These are phyloP conservation scores for Drosophila willistoni DNA, from an alignment of 1,140 invertebrate genomes.

Conservation along the genomic window DNA sequence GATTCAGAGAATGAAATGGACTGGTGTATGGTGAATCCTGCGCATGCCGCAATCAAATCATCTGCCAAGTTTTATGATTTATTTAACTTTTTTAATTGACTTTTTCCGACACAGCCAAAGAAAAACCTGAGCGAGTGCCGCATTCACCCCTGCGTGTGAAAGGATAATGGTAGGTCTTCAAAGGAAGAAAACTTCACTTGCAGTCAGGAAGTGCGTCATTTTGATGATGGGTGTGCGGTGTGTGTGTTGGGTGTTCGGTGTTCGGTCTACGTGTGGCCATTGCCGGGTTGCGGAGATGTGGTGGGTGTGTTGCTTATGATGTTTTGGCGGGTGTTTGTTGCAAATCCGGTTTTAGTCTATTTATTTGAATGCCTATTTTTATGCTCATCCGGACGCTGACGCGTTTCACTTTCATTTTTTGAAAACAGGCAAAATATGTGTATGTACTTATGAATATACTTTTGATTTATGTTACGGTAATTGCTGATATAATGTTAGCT, in stretches of 20 bases:
- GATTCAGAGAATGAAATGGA: constrained; percentile 1
- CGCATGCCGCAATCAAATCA: constrained; percentile 81
- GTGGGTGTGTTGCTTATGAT: constrained; percentile 15
- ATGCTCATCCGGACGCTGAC: constrained; percentile 63
- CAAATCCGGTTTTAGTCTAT: constrained; percentile 75
- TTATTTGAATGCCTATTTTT: constrained; percentile 79
- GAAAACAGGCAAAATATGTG: constrained; percentile 15
- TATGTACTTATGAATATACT: constrained; percentile 22
- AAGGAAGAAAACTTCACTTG: constrained; percentile 66
- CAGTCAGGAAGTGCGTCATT: constrained; percentile 68
- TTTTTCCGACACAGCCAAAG: constrained; percentile 67
- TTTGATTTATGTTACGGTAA: constrained; percentile 73
- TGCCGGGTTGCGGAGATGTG: constrained; percentile 24
- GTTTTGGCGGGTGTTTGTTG: constrained; percentile 44
- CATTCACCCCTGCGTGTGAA: constrained; percentile 71
- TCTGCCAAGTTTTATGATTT: constrained; percentile 82
- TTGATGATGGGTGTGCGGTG: constrained; percentile 33
- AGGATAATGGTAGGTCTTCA: constrained; percentile 79
- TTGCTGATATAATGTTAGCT: constrained; percentile 32
- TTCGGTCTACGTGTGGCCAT: constrained; percentile 45
- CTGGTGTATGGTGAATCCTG: constrained; percentile 47
- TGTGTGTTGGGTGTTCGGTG: constrained; percentile 50
- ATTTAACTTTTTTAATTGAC: constrained; percentile 83
- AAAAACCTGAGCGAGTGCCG: constrained; percentile 29
- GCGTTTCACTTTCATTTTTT: constrained; percentile 33